These are phyloP conservation scores for Dryomyza anilis DNA, from an alignment of 2,888 invertebrate genomes.

Conservation along the genomic window DNA sequence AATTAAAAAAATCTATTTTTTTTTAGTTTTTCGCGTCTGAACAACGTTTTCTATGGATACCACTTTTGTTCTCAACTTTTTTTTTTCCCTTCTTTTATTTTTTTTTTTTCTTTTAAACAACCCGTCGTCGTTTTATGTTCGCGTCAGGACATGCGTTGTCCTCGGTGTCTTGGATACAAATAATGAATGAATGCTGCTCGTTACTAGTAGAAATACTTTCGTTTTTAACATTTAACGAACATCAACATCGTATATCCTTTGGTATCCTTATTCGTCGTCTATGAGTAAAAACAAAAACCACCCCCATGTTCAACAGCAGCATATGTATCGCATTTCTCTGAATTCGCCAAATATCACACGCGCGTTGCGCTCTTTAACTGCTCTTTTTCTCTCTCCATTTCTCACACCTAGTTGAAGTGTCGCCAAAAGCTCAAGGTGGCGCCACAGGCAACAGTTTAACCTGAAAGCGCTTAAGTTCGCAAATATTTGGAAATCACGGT, in stretches of 20 bases:
- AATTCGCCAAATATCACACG: background rate
- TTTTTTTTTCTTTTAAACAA: background rate
- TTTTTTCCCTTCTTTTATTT: no score
- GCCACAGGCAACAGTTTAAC: background rate
- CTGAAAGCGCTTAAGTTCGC: background rate
- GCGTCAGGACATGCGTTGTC: constrained; percentile 5
- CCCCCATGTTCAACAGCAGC: no score
- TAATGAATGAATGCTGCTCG: constrained; percentile 26
- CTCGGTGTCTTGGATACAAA: constrained; percentile 19
- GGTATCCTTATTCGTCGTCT: constrained; percentile 5
- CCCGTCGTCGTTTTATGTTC: no score
- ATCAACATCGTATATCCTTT: constrained; percentile 2
- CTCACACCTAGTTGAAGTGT: no score
- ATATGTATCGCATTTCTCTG: background rate
- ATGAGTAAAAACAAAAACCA: no score
- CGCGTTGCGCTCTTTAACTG: no score
- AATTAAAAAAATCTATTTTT: no score
- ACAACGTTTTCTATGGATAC: background rate
- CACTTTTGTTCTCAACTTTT: background rate
- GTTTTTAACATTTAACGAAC: constrained; percentile 25
- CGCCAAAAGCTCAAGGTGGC: background rate
- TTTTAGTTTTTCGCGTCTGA: background rate
- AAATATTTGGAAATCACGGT: no score
- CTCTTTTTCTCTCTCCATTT: no score
- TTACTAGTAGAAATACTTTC: constrained; percentile 21